Evolutionary conservation across 2,113 vertebrate species (phyloP), one percentile per base, ranked within the genome.

Genomic region (Tragelaphus scriptus): DNA sequence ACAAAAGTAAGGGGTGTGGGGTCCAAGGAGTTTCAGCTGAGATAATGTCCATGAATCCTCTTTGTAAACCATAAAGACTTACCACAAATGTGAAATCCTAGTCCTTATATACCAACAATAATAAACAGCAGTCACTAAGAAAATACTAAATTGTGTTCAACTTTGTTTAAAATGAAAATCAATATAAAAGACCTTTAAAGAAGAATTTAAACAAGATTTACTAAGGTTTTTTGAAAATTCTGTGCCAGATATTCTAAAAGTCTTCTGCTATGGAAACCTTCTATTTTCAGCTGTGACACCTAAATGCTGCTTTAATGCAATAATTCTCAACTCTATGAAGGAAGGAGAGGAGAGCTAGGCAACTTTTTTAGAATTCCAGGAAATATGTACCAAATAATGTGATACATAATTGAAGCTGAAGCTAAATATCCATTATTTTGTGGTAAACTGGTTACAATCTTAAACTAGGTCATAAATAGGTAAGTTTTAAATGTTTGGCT

Each of bases 1-100:
- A 75, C 44, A 44, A 51, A 32, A 79, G 47, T 4, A 49, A 58
- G 58, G n/a, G 47, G 32, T 55, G 25, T 84, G 80, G 40, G 4
- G 3, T 14, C 36, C 16, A 79, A 53, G 80, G 40, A 49, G 51
- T 85, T 95, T 93, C 90, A 93, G 91, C 87, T 90, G 90, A 98
- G 82, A 93, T 89, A 58, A 96, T 90, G 89, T 98, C 96, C 95
- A 51, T 28, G 63, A 90, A 86, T 32, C 19, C 26, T 49, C 85
- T 91, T 84, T 71, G 80, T 75, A 92, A 90, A 68, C 5, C 26
- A 47, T 21, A 65, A 93, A 90, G 44, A 80, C 53, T 71, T 30
- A 40, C 3, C 81, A 82, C 30, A 91, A 97, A 71, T 61, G 25
- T 89, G 88, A 94, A 94, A 93, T 30, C 71, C 61, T 47, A 51